Evolutionary conservation across 2,888 invertebrate species (phyloP).

Genomic region (Hypena proboscidalis): DNA sequence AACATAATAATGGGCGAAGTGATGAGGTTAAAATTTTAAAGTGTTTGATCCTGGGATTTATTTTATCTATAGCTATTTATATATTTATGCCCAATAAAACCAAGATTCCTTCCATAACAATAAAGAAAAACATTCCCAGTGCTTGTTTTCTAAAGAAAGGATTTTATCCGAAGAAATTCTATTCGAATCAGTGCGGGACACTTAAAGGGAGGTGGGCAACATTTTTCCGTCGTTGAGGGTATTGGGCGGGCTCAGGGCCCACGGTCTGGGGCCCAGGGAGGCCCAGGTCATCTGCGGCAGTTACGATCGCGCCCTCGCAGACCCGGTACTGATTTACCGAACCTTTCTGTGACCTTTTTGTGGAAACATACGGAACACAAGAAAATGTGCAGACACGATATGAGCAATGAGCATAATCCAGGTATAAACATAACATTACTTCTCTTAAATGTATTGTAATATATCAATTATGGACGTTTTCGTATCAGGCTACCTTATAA

Average conservation of each 20-base stretch:
- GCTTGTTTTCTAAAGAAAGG: constrained; percentile 21
- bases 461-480: too few species aligned
- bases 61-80: constrained; percentile 12
- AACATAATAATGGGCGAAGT: too few species aligned
- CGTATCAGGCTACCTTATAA: too few species aligned
- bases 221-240: constrained; percentile 27
- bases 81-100: constrained; percentile 26
- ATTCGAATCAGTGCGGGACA: constrained; percentile 31
- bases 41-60: too few species aligned
- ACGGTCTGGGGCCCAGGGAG: too few species aligned
- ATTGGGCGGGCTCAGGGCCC: constrained; percentile 31
- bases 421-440: too few species aligned
- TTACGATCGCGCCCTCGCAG: constrained; percentile 15
- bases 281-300: constrained; percentile 16
- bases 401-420: too few species aligned
- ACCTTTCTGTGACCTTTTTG: constrained; percentile 9
- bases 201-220: constrained; percentile 3
- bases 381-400: background rate
- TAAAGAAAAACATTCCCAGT: constrained; percentile 38
- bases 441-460: too few species aligned
- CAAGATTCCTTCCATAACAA: constrained; percentile 27
- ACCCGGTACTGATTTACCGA: constrained; percentile 17
- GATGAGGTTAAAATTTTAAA: too few species aligned
- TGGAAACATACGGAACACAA: constrained; percentile 14
- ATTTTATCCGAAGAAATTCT: constrained; percentile 26